Conservation (phyloP, 1,140 invertebrate genomes). For the Drosophila repletoides region DNA sequence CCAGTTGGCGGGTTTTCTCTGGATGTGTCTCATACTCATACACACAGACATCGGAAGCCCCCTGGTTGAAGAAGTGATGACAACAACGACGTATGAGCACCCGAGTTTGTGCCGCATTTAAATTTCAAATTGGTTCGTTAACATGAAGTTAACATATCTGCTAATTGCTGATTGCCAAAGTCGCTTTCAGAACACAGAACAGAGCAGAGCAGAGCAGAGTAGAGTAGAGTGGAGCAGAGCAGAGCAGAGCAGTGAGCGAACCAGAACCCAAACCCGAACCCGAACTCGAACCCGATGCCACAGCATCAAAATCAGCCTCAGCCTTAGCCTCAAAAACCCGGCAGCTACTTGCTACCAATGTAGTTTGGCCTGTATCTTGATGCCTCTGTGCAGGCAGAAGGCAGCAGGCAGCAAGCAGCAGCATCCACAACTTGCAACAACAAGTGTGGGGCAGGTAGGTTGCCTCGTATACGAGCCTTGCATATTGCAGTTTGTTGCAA, state of each 20-base stretch:
- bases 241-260: slow-evolving; percentile 12
- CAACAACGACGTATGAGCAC: slow-evolving; percentile 75
- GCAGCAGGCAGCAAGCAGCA: slow-evolving; percentile 25
- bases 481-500: slow-evolving; percentile 69
- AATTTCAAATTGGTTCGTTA: slow-evolving; percentile 81
- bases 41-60: slow-evolving; percentile 41
- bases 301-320: slow-evolving; percentile 28
- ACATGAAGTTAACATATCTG: slow-evolving; percentile 80
- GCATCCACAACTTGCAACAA: slow-evolving; percentile 37
- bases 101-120: slow-evolving; percentile 78
- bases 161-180: slow-evolving; percentile 80
- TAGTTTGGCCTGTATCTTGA: slow-evolving; percentile 71
- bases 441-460: slow-evolving; percentile 57
- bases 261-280: slow-evolving; percentile 14
- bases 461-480: slow-evolving; percentile 29
- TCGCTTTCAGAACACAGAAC: slow-evolving; percentile 51
- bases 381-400: slow-evolving; percentile 72
- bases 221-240: slow-evolving; percentile 8
- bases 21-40: slow-evolving; percentile 7
- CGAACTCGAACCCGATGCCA: not conserved
- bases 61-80: slow-evolving; percentile 71
- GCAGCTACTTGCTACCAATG: slow-evolving; percentile 68
- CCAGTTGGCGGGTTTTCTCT: slow-evolving; percentile 5
- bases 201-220: slow-evolving; percentile 5
- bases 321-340: slow-evolving; percentile 49